Evolutionary conservation across 2,113 vertebrate genomes (phyloP), one percentile per base, ranked within the genome.

Genomic region (Acanthisitta chloris): DNA sequence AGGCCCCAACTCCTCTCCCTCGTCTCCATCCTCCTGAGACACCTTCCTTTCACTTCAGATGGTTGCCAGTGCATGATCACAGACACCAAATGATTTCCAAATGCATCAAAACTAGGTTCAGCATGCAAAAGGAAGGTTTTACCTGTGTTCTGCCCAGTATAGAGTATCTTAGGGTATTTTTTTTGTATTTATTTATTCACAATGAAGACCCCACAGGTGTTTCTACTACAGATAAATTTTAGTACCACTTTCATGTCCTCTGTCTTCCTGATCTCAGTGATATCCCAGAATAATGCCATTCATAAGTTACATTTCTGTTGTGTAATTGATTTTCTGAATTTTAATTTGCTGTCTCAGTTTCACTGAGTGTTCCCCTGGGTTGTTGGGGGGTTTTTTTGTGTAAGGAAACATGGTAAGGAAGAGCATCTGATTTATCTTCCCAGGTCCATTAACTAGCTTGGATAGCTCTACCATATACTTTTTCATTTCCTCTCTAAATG

Each of bases 401-500:
- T 48, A 61, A 80, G 36, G 19, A 80, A 94, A 87, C 91, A 81
- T 34, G 11, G 31, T 77, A 80, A 77, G 62, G 74, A 94, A 82
- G 78, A 92, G 38, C 42, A 93, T 66, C 84, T 88, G 66, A 96
- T 94, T 95, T 92, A 91, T 96, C 95, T 94, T 89, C 54, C 62
- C 49, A 61, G 52, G 58, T 73, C 84, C 57, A 42, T 91, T 96
- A 92, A 89, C 70, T 87, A 81, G 69, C 54, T 87, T 96, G 94
- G 81, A 94, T 82, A 77, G 61, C 54, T 87, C 89, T 86, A 72
- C 84, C 70, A 85, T 95, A 61, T n/a, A 86, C 72, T 89, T 94
- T 96, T 95, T 97, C 81, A 94, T 96, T 95, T 96, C 92, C 89
- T 95, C 59, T 87, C 52, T 86, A 87, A 91, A 82, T 69, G 48